phyloP scores from a whole-genome alignment of 2,113 vertebrate species.

The Setophaga petechia region DNA sequence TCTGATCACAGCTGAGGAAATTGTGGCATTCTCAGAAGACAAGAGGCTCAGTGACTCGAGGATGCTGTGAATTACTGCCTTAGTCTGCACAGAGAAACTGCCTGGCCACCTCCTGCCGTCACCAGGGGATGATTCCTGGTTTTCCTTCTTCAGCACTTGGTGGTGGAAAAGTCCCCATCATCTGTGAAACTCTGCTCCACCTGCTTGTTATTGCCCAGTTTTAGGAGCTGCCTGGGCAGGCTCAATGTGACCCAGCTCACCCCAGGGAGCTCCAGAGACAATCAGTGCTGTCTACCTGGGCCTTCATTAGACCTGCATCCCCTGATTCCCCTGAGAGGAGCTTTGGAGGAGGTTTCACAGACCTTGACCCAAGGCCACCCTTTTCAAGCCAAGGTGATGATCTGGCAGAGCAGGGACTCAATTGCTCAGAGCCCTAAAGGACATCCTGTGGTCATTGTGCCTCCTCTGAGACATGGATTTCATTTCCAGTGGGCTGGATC shows the following conservation, averaged over 20 bases:
- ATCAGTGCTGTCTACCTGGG: background rate
- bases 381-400: background rate
- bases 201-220: background rate
- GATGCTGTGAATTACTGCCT: background rate
- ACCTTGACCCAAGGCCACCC: background rate
- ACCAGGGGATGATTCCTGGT: background rate
- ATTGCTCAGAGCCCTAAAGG: background rate
- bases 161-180: background rate
- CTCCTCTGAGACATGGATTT: background rate
- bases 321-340: background rate
- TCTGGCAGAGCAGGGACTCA: background rate
- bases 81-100: fast-evolving
- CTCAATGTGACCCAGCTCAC: fast-evolving
- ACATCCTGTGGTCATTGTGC: background rate
- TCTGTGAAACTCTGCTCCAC: background rate
- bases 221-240: background rate
- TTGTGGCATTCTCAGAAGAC: background rate
- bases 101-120: background rate
- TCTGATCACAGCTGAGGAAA: background rate
- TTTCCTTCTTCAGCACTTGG: background rate
- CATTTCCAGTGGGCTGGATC: background rate
- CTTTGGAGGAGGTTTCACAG: background rate
- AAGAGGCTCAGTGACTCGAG: background rate
- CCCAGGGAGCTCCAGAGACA: background rate
- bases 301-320: background rate